phyloP scores from a whole-genome alignment of 2,113 vertebrate species.

The Hyperoodon ampullatus region DNA sequence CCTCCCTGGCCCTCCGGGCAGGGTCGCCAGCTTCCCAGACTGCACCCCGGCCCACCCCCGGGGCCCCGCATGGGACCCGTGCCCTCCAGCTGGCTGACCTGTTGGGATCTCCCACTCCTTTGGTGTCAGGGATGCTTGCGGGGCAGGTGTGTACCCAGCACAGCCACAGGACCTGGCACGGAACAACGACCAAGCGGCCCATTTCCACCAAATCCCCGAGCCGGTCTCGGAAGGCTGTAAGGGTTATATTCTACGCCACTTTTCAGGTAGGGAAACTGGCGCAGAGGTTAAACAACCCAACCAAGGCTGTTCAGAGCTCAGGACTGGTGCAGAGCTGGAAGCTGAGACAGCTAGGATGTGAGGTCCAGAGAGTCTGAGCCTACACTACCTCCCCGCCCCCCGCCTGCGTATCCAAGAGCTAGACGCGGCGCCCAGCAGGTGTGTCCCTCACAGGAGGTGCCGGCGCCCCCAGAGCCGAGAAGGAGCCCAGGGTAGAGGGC shows the following conservation, averaged over 20 bases:
- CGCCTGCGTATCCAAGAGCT: background rate
- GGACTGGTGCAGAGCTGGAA: rapidly evolving
- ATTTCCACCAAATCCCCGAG: rapidly evolving
- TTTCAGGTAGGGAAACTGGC: background rate
- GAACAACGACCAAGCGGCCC: rapidly evolving
- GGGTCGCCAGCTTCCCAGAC: background rate
- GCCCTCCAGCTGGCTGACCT: background rate
- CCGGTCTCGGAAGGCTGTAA: background rate
- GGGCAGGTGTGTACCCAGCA: background rate
- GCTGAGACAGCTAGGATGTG: too few relatives aligned
- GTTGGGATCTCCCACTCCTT: too few relatives aligned
- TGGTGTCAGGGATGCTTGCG: background rate
- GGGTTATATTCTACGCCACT: rapidly evolving
- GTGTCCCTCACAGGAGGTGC: too few relatives aligned
- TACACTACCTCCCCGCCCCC: too few relatives aligned
- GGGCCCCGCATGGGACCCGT: too few relatives aligned
- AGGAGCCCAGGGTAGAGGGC: background rate
- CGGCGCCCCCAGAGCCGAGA: rapidly evolving
- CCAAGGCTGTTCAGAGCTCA: background rate
- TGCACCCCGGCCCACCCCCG: rapidly evolving
- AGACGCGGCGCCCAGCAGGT: background rate
- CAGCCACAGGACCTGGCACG: background rate
- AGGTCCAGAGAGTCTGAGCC: background rate
- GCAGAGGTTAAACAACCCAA: background rate
- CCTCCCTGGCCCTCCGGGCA: background rate